Conservation (phyloP, 1,140 invertebrate genomes). For the Polypedilum pembai region DNA sequence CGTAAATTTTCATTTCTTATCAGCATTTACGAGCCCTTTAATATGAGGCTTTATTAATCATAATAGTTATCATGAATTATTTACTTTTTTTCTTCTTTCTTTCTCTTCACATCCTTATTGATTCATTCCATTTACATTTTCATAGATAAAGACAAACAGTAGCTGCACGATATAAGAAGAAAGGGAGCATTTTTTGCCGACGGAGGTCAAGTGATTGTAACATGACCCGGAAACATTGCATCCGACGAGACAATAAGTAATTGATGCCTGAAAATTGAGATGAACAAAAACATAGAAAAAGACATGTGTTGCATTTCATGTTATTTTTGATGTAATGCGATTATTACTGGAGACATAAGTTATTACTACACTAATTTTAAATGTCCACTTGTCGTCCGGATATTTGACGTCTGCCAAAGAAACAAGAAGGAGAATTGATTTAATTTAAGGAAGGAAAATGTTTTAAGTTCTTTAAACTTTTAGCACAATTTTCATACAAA, state of each 20-base stretch:
- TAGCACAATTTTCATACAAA: too few species aligned
- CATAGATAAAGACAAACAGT: slow-evolving; percentile 2
- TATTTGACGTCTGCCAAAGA: slow-evolving; percentile 9
- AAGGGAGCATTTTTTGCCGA: background rate
- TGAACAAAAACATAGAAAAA: background rate
- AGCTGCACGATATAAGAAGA: background rate
- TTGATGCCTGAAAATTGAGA: background rate
- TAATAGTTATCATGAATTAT: slow-evolving; percentile 19
- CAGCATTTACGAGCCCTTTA: slow-evolving; percentile 10
- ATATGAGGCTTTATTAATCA: slow-evolving; percentile 18
- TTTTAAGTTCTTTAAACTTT: too few species aligned
- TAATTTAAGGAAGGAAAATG: background rate
- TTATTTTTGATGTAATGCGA: background rate
- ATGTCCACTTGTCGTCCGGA: slow-evolving; percentile 24
- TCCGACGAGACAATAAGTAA: background rate
- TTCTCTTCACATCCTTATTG: background rate
- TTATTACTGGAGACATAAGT: slow-evolving; percentile 6
- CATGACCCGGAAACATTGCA: background rate
- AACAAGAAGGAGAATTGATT: background rate
- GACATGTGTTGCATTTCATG: background rate
- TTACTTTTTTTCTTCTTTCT: background rate
- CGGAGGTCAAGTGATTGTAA: slow-evolving; percentile 12
- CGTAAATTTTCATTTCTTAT: background rate
- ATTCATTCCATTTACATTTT: background rate
- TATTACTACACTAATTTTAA: background rate